Conservation (phyloP, 1,140 invertebrate genomes). For the Bombus difficillimus region DNA sequence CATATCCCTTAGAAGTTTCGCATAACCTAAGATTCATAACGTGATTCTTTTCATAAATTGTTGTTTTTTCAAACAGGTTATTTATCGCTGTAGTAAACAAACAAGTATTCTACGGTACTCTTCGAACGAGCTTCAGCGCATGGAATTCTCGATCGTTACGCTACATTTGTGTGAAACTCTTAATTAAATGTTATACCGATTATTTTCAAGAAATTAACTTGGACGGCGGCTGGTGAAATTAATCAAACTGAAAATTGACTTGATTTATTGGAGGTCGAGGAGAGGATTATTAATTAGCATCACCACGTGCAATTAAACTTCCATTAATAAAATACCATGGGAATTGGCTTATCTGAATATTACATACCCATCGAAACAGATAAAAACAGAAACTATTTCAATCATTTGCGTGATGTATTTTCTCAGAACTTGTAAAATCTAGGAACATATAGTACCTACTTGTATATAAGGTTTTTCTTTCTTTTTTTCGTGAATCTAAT, state of each 20-base stretch:
- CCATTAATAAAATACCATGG: slow-evolving; percentile 8
- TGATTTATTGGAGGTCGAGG: neutral
- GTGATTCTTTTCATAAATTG: neutral
- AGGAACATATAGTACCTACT: neutral
- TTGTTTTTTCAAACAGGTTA: neutral
- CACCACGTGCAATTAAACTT: slow-evolving; percentile 13
- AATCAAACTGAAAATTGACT: slow-evolving; percentile 34
- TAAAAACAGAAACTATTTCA: too few species aligned
- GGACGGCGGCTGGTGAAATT: neutral
- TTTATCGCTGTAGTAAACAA: neutral
- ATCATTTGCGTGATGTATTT: neutral
- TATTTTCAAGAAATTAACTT: slow-evolving; percentile 38
- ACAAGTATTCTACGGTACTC: neutral
- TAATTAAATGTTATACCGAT: slow-evolving; percentile 15
- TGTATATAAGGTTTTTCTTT: neutral
- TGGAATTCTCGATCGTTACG: neutral
- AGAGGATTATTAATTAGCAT: slow-evolving; percentile 33
- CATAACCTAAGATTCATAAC: neutral
- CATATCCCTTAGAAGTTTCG: neutral
- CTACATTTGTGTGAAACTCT: neutral
- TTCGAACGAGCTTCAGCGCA: neutral
- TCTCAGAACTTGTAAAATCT: neutral
- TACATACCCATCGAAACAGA: neutral
- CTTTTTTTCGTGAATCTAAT: neutral
- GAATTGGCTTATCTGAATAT: neutral